These are phyloP conservation scores for Drepana falcataria DNA, from an alignment of 2,888 invertebrate species.

Conservation along the genomic window DNA sequence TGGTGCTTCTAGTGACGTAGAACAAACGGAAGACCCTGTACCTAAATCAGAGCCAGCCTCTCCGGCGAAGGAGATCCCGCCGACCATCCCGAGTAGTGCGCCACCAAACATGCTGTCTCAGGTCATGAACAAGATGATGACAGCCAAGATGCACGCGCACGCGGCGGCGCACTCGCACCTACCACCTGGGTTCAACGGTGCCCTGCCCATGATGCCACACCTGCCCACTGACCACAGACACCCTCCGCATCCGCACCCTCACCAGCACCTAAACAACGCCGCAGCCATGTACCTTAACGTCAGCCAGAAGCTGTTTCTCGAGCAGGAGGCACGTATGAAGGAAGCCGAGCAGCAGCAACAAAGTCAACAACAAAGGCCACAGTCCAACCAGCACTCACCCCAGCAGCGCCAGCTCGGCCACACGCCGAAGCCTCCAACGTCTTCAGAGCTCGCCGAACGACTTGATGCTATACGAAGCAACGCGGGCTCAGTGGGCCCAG, in stretches of 20 bases:
- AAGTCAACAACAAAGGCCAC: slow-evolving; percentile 79
- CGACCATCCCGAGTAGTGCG: slow-evolving; percentile 58
- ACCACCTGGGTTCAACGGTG: slow-evolving; percentile 80
- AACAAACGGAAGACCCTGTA: slow-evolving; percentile 72
- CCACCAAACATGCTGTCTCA: slow-evolving; percentile 80
- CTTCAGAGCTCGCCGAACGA: slow-evolving; percentile 87
- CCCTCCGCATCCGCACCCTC: slow-evolving; percentile 63
- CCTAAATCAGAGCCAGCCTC: slow-evolving; percentile 80
- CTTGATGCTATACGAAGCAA: slow-evolving; percentile 86
- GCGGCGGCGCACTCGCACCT: slow-evolving; percentile 74
- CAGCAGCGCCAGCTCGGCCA: slow-evolving; percentile 71
- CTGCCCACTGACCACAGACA: slow-evolving; percentile 75
- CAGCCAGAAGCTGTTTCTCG: slow-evolving; percentile 87
- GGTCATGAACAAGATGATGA: slow-evolving; percentile 83
- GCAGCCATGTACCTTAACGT: slow-evolving; percentile 88
- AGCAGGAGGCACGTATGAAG: slow-evolving; percentile 86
- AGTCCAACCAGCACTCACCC: slow-evolving; percentile 78
- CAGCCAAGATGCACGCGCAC: slow-evolving; percentile 80
- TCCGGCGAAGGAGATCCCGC: slow-evolving; percentile 73
- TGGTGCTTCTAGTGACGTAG: slow-evolving; percentile 86
- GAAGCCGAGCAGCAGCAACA: slow-evolving; percentile 76
- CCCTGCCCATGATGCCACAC: slow-evolving; percentile 78
- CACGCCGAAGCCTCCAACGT: slow-evolving; percentile 71
- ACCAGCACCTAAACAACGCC: slow-evolving; percentile 80
- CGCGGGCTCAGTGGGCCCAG: slow-evolving; percentile 82